phyloP scores from a whole-genome alignment of 2,113 vertebrate species.

The Thunnus thynnus region DNA sequence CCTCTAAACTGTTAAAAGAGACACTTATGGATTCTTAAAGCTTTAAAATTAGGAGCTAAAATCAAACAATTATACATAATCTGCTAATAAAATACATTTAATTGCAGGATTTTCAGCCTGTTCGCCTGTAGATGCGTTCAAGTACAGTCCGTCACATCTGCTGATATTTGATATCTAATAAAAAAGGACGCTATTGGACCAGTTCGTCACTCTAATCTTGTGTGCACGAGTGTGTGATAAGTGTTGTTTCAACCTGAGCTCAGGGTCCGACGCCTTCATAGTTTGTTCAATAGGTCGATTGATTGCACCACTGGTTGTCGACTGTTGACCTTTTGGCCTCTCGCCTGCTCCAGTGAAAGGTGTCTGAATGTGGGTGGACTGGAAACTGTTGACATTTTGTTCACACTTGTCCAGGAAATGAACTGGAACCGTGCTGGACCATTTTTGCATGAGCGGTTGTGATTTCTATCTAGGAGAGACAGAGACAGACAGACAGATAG shows the following conservation, averaged over 20 bases:
- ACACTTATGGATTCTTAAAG: neutral
- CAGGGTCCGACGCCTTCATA: conserved; percentile 25
- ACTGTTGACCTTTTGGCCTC: conserved; percentile 66
- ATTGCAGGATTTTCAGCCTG: neutral
- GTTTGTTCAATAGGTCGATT: conserved; percentile 49
- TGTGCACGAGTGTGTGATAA: conserved; percentile 1
- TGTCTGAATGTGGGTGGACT: conserved; percentile 57
- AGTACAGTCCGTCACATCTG: neutral
- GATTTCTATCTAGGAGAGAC: conserved; percentile 62
- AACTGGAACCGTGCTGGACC: conserved; percentile 66
- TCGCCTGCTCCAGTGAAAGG: conserved; percentile 21
- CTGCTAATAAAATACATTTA: no score
- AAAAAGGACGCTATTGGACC: neutral
- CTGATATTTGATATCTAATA: neutral
- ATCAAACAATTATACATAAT: neutral
- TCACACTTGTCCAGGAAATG: conserved; percentile 71
- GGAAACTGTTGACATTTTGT: conserved; percentile 69
- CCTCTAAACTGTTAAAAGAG: neutral
- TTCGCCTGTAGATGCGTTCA: neutral
- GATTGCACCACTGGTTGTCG: conserved; percentile 48
- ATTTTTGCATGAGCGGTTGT: conserved; percentile 63
- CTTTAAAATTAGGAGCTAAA: neutral
- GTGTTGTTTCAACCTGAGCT: conserved; percentile 14
- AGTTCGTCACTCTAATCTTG: neutral
- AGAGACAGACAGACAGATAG: conserved; percentile 52